These are phyloP conservation scores for Cylloceria caligata DNA, from an alignment of 2,888 invertebrate genomes.

Conservation along the genomic window DNA sequence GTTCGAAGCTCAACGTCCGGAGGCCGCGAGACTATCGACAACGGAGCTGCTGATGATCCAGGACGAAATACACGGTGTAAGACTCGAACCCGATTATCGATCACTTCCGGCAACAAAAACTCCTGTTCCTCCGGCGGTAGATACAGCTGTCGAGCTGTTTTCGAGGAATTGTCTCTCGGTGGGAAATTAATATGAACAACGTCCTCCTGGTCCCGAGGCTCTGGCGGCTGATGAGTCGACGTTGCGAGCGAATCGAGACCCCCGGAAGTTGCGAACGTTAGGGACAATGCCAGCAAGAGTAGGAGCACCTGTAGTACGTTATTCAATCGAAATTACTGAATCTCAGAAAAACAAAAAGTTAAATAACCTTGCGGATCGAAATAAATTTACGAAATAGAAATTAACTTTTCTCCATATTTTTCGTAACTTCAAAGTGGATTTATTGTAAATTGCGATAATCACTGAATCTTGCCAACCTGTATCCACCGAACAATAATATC, in stretches of 20 bases:
- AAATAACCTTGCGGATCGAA: too few species aligned
- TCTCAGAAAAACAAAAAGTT: too few species aligned
- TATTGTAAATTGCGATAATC: background rate
- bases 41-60: conserved; percentile 18
- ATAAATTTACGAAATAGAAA: too few species aligned
- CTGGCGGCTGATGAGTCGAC: conserved; percentile 30
- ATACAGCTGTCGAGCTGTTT: conserved; percentile 70
- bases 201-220: conserved; percentile 55
- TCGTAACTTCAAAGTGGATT: too few species aligned
- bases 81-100: conserved; percentile 75
- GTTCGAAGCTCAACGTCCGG: conserved; percentile 63
- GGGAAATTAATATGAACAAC: conserved; percentile 74
- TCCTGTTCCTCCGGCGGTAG: conserved; percentile 71
- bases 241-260: conserved; percentile 43
- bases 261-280: conserved; percentile 29
- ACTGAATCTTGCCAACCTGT: conserved; percentile 55
- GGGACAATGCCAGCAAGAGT: conserved; percentile 40
- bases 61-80: conserved; percentile 38
- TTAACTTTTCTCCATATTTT: too few species aligned
- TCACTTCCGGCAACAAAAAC: conserved; percentile 73
- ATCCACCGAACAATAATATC: conserved; percentile 21
- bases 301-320: conserved; percentile 39
- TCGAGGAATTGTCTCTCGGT: conserved; percentile 64
- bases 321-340: background rate
- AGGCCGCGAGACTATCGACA: conserved; percentile 19